Evolutionary conservation across 2,797 vertebrate genomes (phyloP), one percentile per base, ranked within the genome.

Genomic region (Triplophysa bombifrons): DNA sequence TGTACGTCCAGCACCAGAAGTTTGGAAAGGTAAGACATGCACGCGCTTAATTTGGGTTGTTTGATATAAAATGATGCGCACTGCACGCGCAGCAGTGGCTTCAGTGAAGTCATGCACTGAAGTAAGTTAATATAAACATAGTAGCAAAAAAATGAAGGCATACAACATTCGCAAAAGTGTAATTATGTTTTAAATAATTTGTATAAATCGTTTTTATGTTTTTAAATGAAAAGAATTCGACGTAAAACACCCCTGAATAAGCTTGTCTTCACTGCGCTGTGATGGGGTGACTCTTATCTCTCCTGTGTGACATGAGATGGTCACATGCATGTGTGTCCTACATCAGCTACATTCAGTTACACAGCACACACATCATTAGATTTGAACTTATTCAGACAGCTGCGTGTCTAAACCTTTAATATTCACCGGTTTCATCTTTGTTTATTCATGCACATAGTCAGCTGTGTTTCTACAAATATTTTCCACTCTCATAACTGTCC

Each of bases 1-100:
- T 95, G 55, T 93, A 92, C 74, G 93, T 94, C 75, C 94, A 95
- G 74, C 93, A 95, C 77, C 93, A 93, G 65, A 95, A 94, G 92
- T 94, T 95, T 86, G 94, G 93, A 17, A 95, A 95, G 94, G 94
- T 95, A 87, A 91, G 92, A 65, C 30, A 38, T 3, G 27, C 60
- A 34, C 17, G 30, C 14, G 27, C 11, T 30, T 25, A 17, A 58
- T 4, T 2, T 65, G 17, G 17, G n/a, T 30, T 69, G 2, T n/a
- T 61, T 34, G 60, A 11, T 63, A 25, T 30, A 16, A 63, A 17
- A 4, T 8, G 8, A 63, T 63, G 60, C 14, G 13, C 7, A 17
- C 13, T 14, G 12, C 53, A 55, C 53, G 58, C 22, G 22, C 56
- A 25, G 20, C 16, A 44, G 27, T 27, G 58, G 58, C 58, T 16